These are phyloP conservation scores for Sceliomorpha sp. DNA, from an alignment of 2,888 invertebrate species.

Conservation along the genomic window DNA sequence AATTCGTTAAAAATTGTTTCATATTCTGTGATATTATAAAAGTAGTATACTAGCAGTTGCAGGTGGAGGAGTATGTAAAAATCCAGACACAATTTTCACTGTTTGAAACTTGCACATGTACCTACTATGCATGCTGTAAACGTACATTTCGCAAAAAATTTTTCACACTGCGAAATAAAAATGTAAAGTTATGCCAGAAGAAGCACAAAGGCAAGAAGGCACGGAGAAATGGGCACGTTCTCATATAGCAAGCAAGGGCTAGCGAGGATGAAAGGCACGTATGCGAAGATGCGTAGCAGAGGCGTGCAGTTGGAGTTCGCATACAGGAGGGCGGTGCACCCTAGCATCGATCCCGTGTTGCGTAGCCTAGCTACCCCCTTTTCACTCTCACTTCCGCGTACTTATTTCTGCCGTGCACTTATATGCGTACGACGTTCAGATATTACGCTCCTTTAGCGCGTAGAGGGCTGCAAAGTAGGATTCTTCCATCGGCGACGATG, in stretches of 20 bases:
- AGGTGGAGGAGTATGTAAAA: no score
- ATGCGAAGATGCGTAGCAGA: constrained; percentile 76
- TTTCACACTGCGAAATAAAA: neutral
- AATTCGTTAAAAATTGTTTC: no score
- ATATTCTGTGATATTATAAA: no score
- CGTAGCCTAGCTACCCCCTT: constrained; percentile 71
- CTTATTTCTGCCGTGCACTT: constrained; percentile 67
- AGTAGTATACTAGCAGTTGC: no score
- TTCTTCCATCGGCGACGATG: constrained; percentile 60
- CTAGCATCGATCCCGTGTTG: constrained; percentile 77
- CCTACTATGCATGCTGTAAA: no score
- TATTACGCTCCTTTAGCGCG: constrained; percentile 66
- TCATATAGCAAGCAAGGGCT: constrained; percentile 53
- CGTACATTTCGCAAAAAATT: no score
- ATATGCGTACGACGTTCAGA: constrained; percentile 68
- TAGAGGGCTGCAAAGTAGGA: constrained; percentile 66
- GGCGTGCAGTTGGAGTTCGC: constrained; percentile 66
- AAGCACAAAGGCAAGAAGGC: constrained; percentile 28
- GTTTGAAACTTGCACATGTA: no score
- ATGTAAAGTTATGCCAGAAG: neutral
- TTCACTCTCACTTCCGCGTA: constrained; percentile 61
- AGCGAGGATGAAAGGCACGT: constrained; percentile 65
- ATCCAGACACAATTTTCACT: no score
- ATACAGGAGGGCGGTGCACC: constrained; percentile 78
- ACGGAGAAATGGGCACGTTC: constrained; percentile 19